Conservation (phyloP, 2,797 vertebrate genomes). For the Percopsis omiscomaycus region DNA sequence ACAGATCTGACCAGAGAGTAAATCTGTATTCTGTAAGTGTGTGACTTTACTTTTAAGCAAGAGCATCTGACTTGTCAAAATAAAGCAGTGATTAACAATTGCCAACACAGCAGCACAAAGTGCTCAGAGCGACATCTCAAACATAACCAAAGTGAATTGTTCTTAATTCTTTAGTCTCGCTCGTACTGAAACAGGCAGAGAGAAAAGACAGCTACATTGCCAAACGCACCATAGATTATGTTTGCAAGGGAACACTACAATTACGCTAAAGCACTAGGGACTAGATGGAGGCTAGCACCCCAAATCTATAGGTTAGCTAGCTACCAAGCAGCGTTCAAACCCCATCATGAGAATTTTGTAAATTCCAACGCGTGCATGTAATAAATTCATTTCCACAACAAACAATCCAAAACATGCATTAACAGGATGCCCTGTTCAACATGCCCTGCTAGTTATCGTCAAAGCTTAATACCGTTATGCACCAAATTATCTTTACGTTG, state of each 20-base stretch:
- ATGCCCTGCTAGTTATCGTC: constrained; percentile 14
- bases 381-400: constrained; percentile 23
- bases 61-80: constrained; percentile 16
- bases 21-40: background rate
- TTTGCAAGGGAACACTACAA: constrained; percentile 21
- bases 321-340: constrained; percentile 16
- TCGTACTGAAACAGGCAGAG: background rate
- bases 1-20: background rate
- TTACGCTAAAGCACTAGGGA: constrained; percentile 39
- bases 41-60: constrained; percentile 17
- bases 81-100: constrained; percentile 2
- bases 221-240: background rate
- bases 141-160: background rate
- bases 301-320: constrained; percentile 24
- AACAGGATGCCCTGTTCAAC: constrained; percentile 26
- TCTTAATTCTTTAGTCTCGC: constrained; percentile 5
- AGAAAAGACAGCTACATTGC: constrained; percentile 15
- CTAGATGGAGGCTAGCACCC: constrained; percentile 17
- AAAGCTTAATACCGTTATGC: constrained; percentile 45
- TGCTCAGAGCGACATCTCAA: background rate
- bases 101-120: constrained; percentile 21
- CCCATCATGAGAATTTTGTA: constrained; percentile 25
- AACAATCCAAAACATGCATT: constrained; percentile 17
- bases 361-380: constrained; percentile 19
- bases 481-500: constrained; percentile 46